Base-by-base conservation (phyloP, 2,113 vertebrate species). In the Brachyhypopomus gauderio region DNA sequence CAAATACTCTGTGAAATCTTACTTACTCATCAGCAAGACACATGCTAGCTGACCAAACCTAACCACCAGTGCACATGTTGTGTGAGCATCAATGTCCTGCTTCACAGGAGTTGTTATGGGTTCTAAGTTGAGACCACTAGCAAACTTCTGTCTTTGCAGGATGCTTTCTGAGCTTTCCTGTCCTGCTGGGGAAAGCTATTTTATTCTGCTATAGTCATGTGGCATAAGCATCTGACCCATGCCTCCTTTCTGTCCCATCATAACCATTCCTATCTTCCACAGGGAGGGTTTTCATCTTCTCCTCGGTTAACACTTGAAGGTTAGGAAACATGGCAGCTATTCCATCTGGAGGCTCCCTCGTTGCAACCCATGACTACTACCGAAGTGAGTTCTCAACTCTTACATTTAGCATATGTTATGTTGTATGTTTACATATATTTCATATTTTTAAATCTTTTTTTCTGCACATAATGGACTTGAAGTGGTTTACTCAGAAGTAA, bases 351-450 rank as follows among this genome's bases (percentile, higher is more conserved):
- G 96, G 97, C 88, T 98, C 97, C 1, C 97, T 98, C 66, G 90
- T 98, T 87, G 97, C 97, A 82, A 96, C 97, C 0, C 95, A 98
- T 74, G 96, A 97, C 89, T 98, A 98, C 77, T 96, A 95, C 88
- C 92, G 97, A 91, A 93, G 96, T 98, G 90, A 96, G 96, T 91
- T 63, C 0, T 3, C 5, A 14, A 52, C 45, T 52, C 45, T 12
- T 12, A 11, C 9, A 52, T 11, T 12, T 14, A 52, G 45, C 45
- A 1, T 52, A 52, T 11, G 9, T 52, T 52, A 52, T n/a, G 45
- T 52, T 1, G 14, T 52, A 52, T 52, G 6, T 48, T 48, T 48
- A 3, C 14, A 12, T 52, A 30, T 30, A 30, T 30, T 30, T n/a
- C n/a, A n/a, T n/a, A n/a, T n/a, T n/a, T n/a, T n/a, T n/a, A n/a